Conservation (phyloP, 2,113 vertebrate species). For the Bos javanicus region DNA sequence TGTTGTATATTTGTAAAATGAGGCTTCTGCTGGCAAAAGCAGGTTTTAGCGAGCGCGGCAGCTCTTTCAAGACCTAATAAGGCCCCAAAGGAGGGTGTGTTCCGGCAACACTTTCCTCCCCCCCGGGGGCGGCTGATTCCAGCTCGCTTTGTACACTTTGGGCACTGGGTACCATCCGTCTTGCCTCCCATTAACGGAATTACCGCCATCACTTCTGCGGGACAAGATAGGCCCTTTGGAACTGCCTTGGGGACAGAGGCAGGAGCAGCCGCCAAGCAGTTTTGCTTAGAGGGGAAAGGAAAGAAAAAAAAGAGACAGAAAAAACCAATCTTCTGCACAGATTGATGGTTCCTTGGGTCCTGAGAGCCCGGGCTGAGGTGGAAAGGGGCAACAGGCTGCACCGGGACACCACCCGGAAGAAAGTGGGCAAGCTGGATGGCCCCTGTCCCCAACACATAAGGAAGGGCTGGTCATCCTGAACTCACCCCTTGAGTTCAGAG, state of each 20-base stretch:
- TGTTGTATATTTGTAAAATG: slow-evolving; percentile 69
- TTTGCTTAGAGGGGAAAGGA: slow-evolving; percentile 39
- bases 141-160: background rate
- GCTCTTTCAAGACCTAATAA: slow-evolving; percentile 77
- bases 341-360: background rate
- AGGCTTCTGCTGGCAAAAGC: slow-evolving; percentile 75
- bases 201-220: slow-evolving; percentile 43
- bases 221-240: slow-evolving; percentile 48
- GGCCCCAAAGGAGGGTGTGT: slow-evolving; percentile 67
- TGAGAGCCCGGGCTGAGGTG: background rate
- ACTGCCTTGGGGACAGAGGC: slow-evolving; percentile 36
- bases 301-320: background rate
- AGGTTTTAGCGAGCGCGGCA: slow-evolving; percentile 57
- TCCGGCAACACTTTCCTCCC: slow-evolving; percentile 22
- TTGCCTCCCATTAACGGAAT: slow-evolving; percentile 64
- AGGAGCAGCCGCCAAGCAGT: background rate
- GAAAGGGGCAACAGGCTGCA: background rate
- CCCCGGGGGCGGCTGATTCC: background rate
- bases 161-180: slow-evolving; percentile 23
- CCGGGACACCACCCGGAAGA: background rate
- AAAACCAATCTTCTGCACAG: background rate
- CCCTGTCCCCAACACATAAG: background rate
- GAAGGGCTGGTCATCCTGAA: background rate
- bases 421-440: background rate
- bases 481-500: background rate